These are phyloP conservation scores for Thecocarcelia acutangulata DNA, from an alignment of 2,888 invertebrate species.

Conservation along the genomic window DNA sequence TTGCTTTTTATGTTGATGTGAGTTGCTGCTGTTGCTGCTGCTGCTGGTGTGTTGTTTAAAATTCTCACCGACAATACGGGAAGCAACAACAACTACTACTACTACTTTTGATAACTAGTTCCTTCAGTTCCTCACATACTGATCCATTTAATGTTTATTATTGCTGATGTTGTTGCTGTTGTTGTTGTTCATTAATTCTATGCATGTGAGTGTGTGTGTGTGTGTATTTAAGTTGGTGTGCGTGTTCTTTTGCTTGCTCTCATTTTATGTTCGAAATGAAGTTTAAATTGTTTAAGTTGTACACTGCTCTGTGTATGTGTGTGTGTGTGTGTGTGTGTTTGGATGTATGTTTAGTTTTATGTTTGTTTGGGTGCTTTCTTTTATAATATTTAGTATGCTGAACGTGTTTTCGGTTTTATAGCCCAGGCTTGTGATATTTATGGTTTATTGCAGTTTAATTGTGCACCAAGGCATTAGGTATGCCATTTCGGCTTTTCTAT, in stretches of 20 bases:
- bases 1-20: conserved; percentile 32
- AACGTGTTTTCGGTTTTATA: conserved; percentile 69
- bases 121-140: conserved; percentile 44
- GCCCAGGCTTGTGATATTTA: conserved; percentile 64
- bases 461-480: conserved; percentile 64
- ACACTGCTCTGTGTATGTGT: background rate
- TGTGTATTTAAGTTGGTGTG: conserved; percentile 23
- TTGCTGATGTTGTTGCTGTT: conserved; percentile 3
- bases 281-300: conserved; percentile 17
- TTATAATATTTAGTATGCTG: conserved; percentile 64
- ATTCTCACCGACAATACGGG: conserved; percentile 48
- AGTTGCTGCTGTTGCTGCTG: too few relatives aligned
- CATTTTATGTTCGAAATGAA: conserved; percentile 40
- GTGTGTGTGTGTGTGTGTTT: background rate
- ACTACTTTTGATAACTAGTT: conserved; percentile 52
- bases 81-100: conserved; percentile 25
- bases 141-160: conserved; percentile 36
- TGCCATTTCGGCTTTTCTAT: conserved; percentile 45
- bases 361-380: conserved; percentile 18
- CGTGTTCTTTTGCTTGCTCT: conserved; percentile 22
- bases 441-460: conserved; percentile 70
- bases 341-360: background rate
- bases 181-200: background rate
- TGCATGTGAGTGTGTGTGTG: conserved; percentile 22
- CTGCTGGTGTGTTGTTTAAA: conserved; percentile 42